Percentiles rank a stretch among this genome's conserved stretches.
phyloP scores from a whole-genome alignment of 2,888 invertebrate genomes.

The Drosophila maculinotata region DNA sequence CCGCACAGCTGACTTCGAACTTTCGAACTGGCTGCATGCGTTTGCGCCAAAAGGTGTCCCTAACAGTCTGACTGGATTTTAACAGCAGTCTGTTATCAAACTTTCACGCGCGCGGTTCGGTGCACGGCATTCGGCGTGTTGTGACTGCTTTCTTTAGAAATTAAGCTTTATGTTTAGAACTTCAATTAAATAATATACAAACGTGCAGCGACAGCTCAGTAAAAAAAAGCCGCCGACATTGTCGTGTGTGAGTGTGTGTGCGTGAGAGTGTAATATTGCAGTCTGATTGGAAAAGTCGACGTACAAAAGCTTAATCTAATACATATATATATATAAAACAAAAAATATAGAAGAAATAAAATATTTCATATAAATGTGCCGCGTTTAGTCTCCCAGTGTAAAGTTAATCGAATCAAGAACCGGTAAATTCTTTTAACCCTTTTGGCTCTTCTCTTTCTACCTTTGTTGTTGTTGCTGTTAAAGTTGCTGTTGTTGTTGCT shows the following conservation, averaged over 20 bases:
- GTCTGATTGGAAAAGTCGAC: constrained; percentile 16
- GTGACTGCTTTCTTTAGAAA: constrained; percentile 48
- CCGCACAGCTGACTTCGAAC: constrained; percentile 49
- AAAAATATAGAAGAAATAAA: constrained; percentile 19
- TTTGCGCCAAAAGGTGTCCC: constrained; percentile 46
- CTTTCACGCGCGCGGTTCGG: constrained; percentile 52
- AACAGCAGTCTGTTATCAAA: constrained; percentile 57
- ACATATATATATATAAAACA: constrained; percentile 16
- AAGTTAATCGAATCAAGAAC: constrained; percentile 43
- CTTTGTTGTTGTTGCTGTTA: constrained; percentile 27
- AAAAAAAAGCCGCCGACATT: constrained; percentile 29
- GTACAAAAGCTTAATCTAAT: constrained; percentile 25
- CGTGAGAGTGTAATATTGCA: constrained; percentile 12
- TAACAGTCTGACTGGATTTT: constrained; percentile 23
- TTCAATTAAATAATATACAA: constrained; percentile 35
- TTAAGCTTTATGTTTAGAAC: constrained; percentile 45
- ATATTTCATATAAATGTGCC: constrained; percentile 40
- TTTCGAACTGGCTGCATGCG: constrained; percentile 45
- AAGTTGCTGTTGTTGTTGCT: constrained; percentile 33
- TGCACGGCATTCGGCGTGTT: constrained; percentile 37
- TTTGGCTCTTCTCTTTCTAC: constrained; percentile 34
- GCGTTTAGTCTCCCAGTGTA: constrained; percentile 26
- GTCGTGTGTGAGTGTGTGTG: constrained; percentile 7
- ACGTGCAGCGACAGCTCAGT: constrained; percentile 24
- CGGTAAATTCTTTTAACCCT: constrained; percentile 62